Conservation (phyloP, 2,888 invertebrate genomes). For the Nomada goodeniana region DNA sequence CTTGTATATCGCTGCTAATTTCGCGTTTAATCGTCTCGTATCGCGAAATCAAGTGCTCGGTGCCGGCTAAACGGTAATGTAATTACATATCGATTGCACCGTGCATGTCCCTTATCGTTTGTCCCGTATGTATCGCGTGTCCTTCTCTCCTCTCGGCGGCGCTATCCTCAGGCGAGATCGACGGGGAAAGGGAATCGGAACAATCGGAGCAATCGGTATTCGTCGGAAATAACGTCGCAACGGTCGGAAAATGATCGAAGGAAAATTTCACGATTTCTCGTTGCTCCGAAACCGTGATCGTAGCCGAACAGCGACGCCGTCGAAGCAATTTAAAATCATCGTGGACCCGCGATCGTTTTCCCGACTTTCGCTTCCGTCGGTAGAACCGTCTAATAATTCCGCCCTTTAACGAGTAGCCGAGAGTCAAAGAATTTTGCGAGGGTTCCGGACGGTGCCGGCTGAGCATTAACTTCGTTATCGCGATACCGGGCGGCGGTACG, state of each 20-base stretch:
- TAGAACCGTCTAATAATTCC: conserved; percentile 11
- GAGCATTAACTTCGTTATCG: too few species aligned
- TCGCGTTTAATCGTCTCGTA: conserved; percentile 49
- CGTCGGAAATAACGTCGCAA: too few species aligned
- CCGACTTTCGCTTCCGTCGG: not conserved
- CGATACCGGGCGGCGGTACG: too few species aligned
- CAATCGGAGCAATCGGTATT: too few species aligned
- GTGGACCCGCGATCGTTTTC: conserved; percentile 6
- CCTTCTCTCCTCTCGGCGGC: not conserved
- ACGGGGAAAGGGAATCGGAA: too few species aligned
- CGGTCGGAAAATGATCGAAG: too few species aligned
- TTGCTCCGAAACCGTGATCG: not conserved
- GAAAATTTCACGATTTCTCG: not conserved
- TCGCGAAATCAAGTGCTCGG: conserved; percentile 34
- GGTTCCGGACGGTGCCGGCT: too few species aligned
- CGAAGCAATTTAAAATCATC: conserved; percentile 19
- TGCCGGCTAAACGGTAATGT: conserved; percentile 50
- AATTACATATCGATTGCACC: conserved; percentile 53
- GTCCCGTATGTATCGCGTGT: not conserved
- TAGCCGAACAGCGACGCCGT: too few species aligned
- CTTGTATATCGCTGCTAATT: conserved; percentile 38
- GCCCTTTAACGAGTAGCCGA: conserved; percentile 3
- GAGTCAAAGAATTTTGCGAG: not conserved
- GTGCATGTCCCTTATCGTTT: conserved; percentile 1
- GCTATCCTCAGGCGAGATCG: too few species aligned